Evolutionary conservation across 2,888 invertebrate genomes (phyloP).

Genomic region (Notocelia uddmanniana): DNA sequence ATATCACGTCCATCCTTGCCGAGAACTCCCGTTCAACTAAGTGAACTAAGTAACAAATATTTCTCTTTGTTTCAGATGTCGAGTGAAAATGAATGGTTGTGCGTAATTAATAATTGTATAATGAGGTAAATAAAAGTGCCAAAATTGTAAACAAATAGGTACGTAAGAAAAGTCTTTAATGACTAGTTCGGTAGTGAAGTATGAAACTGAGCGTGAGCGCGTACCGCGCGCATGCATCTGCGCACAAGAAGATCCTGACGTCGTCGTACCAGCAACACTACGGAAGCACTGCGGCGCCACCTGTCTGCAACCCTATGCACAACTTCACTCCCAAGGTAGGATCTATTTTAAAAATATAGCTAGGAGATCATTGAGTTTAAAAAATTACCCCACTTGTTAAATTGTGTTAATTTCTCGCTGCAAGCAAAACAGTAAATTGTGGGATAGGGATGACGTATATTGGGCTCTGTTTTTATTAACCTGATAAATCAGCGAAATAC

Average conservation of each 20-base stretch:
- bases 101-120: constrained; percentile 30
- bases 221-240: constrained; percentile 94
- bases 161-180: constrained; percentile 4
- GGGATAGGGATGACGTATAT: too few relatives aligned
- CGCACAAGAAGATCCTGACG: constrained; percentile 94
- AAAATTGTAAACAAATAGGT: constrained; percentile 17
- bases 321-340: constrained; percentile 78
- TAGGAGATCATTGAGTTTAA: too few relatives aligned
- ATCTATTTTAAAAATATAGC: not conserved
- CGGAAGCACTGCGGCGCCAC: constrained; percentile 89
- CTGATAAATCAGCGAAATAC: too few relatives aligned
- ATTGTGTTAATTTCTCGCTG: too few relatives aligned
- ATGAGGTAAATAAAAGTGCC: constrained; percentile 36
- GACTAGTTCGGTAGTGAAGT: constrained; percentile 41
- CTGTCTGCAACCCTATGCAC: constrained; percentile 78
- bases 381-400: too few relatives aligned
- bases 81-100: constrained; percentile 22
- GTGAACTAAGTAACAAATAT: too few relatives aligned
- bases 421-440: too few relatives aligned
- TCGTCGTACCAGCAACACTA: constrained; percentile 92
- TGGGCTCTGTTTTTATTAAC: too few relatives aligned
- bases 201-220: constrained; percentile 96
- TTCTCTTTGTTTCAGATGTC: constrained; percentile 37
- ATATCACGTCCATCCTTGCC: too few relatives aligned
- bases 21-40: too few relatives aligned